Evolutionary conservation across 2,113 vertebrate genomes (phyloP).

Genomic region (Anhinga anhinga): DNA sequence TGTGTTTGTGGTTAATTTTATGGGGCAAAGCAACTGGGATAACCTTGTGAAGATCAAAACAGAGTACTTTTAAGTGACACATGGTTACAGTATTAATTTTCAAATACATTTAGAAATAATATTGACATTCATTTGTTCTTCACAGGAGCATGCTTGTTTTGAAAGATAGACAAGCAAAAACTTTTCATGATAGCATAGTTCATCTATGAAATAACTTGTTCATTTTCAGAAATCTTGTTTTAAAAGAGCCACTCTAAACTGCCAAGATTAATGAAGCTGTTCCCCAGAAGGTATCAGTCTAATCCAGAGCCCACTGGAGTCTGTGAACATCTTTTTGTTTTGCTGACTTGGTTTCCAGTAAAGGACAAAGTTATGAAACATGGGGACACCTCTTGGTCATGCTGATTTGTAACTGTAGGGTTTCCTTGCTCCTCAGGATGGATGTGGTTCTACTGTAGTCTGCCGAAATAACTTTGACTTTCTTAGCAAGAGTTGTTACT

Average conservation of each 20-base stretch:
- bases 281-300: background rate
- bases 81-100: background rate
- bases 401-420: background rate
- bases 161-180: background rate
- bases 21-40: background rate
- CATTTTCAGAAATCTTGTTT: background rate
- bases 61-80: background rate
- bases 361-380: background rate
- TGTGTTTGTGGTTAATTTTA: background rate
- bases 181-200: background rate
- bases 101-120: background rate
- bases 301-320: background rate
- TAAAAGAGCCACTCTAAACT: background rate
- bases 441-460: background rate
- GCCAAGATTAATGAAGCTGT: background rate
- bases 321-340: background rate
- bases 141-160: background rate
- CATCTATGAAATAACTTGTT: background rate
- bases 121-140: background rate
- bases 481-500: background rate
- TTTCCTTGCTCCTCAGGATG: background rate
- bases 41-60: constrained; percentile 27
- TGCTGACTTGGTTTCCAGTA: background rate
- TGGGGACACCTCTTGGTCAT: background rate
- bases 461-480: background rate